A percentile compares a stretch with the other conserved stretches of the same genome.
phyloP scores from a whole-genome alignment of 2,113 vertebrate species.

The Oceanodroma tethys region DNA sequence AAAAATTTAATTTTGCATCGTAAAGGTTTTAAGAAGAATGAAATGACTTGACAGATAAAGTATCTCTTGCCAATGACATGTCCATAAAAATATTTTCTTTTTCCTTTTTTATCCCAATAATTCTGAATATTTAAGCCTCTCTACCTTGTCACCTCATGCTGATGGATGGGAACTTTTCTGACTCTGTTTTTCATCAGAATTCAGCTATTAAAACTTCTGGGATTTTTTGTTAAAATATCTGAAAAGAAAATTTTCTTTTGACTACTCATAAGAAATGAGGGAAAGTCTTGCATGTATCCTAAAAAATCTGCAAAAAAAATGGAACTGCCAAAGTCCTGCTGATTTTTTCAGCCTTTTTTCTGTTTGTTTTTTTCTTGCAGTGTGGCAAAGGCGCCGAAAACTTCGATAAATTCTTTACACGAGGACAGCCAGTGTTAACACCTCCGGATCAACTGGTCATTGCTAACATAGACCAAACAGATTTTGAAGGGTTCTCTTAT shows the following conservation, averaged over 20 bases:
- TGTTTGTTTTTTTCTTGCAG: constrained; percentile 68
- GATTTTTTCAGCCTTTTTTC: not conserved
- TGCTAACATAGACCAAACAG: constrained; percentile 95
- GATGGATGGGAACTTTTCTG: not conserved
- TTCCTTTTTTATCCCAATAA: not conserved
- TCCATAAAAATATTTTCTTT: not conserved
- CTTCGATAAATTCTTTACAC: constrained; percentile 98
- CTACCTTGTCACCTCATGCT: not conserved
- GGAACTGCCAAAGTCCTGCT: not conserved
- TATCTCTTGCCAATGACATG: not conserved
- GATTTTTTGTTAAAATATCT: not conserved
- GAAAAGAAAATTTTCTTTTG: not conserved
- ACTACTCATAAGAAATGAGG: fast-evolving
- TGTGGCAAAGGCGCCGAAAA: constrained; percentile 97
- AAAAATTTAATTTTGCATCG: not conserved
- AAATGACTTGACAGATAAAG: not conserved
- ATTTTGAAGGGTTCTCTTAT: constrained; percentile 96
- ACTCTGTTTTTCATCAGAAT: not conserved
- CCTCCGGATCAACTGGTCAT: constrained; percentile 97
- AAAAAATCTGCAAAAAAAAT: not conserved
- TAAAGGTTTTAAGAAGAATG: not conserved
- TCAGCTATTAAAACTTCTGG: not conserved
- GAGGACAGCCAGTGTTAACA: constrained; percentile 92
- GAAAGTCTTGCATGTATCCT: not conserved
- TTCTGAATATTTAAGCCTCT: not conserved